phyloP scores from a whole-genome alignment of 1,140 invertebrate genomes.

The Drosophila nikananu region DNA sequence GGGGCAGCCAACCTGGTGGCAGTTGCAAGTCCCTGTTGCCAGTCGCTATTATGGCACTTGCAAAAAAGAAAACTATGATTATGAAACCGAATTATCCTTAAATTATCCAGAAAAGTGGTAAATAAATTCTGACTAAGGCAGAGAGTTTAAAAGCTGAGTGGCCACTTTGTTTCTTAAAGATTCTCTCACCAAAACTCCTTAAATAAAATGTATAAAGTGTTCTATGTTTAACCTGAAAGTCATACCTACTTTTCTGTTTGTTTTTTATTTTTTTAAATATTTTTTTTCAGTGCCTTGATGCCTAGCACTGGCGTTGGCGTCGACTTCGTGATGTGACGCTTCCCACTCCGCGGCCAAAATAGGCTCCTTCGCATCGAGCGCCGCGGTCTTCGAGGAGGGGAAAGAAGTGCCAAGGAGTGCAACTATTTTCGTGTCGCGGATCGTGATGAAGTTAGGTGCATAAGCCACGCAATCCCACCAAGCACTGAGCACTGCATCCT shows the following conservation, averaged over 20 bases:
- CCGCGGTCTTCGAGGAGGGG: constrained; percentile 29
- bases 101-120: background rate
- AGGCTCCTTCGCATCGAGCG: constrained; percentile 48
- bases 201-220: background rate
- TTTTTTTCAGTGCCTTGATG: constrained; percentile 6
- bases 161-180: background rate
- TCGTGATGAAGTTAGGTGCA: constrained; percentile 82
- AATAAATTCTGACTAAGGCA: fast-evolving
- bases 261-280: background rate
- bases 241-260: background rate
- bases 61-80: background rate
- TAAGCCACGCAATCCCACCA: constrained; percentile 65
- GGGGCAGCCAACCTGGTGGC: constrained; percentile 54
- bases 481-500: constrained; percentile 47
- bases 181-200: background rate
- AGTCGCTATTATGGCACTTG: constrained; percentile 33
- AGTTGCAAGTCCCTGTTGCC: constrained; percentile 44
- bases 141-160: background rate
- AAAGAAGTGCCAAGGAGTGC: constrained; percentile 60
- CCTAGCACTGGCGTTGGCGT: constrained; percentile 62
- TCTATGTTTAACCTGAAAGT: background rate
- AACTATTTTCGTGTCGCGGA: constrained; percentile 82
- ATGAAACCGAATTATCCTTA: fast-evolving
- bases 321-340: constrained; percentile 81
- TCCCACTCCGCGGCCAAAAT: constrained; percentile 55